Base-by-base conservation (phyloP, 2,797 vertebrate species). In the Huso huso region DNA sequence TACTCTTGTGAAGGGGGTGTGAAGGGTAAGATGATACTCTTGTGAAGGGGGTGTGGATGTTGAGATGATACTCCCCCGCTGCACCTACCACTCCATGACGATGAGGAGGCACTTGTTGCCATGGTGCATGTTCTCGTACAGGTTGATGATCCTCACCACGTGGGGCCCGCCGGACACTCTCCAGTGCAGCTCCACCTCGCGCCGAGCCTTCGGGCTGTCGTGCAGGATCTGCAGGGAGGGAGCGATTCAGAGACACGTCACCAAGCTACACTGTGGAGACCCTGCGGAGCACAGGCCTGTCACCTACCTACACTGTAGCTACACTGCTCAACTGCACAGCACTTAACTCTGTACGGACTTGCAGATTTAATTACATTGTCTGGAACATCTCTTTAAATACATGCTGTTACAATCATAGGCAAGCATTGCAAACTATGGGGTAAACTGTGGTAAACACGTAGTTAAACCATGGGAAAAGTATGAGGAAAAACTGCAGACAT, bases 81-180 rank as follows among this genome's bases (percentile, higher is more conserved):
- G 67, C 61, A 66, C 88, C 1, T 91, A 97, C 97, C 97, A 99
- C 83, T 99, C 97, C 97, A 99, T 99, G 83, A 99, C 80, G 73
- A 99, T 95, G 75, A 99, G 94, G 70, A 99, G 92, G 69, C 97
- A 99, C 74, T 96, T 96, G 82, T 95, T 97, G 57, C 90, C 90
- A 0, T 92, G 92, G 66, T 99, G 91, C 89, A 99, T 95, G 79
- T 99, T 99, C 82, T 99, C 96, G 12, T 97, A 99, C 57, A 98
- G 89, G 71, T 87, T 94, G 78, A 97, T 82, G 75, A 99, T 94
- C 3, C 87, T 87, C 61, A 99, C 97, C 0, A 99, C 96, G 80
- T 97, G 92, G 3, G 93, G 94, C 7, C 96, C 96, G 0, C 82
- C 91, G 0, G 95, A 98, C 0, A 95, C 95, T 64, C 89, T 81